These are phyloP conservation scores for Chascanopsetta lugubris DNA, from an alignment of 2,113 vertebrate species.

Conservation along the genomic window DNA sequence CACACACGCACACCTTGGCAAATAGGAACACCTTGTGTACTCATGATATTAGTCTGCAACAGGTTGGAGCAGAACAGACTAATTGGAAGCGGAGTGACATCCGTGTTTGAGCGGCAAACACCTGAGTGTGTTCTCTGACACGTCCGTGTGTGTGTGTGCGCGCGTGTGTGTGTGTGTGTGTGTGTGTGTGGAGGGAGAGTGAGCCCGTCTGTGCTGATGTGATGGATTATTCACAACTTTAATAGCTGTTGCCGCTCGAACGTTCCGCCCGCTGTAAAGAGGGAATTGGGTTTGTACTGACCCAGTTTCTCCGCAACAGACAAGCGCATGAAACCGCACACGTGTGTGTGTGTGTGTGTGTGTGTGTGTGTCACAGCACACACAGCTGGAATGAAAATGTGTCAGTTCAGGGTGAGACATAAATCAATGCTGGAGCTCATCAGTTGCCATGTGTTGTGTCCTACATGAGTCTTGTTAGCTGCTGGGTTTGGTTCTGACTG, in stretches of 20 bases:
- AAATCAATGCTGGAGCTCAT: constrained; percentile 50
- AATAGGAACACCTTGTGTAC: constrained; percentile 16
- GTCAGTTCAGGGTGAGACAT: constrained; percentile 39
- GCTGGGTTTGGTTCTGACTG: constrained; percentile 25
- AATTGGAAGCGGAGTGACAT: constrained; percentile 28
- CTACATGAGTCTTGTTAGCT: constrained; percentile 48
- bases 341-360: too few species aligned
- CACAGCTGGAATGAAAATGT: constrained; percentile 11
- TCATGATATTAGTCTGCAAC: constrained; percentile 31
- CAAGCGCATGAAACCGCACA: constrained; percentile 2
- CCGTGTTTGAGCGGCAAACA: constrained; percentile 21
- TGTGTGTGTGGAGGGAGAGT: background rate
- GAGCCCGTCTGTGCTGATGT: constrained; percentile 24
- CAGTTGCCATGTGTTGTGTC: constrained; percentile 63
- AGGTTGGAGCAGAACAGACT: constrained; percentile 24
- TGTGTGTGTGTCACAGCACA: background rate
- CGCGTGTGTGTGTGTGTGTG: background rate
- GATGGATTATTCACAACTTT: constrained; percentile 70
- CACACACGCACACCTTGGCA: too few species aligned
- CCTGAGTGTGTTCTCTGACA: constrained; percentile 13
- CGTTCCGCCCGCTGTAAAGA: constrained; percentile 30
- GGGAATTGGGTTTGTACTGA: constrained; percentile 61
- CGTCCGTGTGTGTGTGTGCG: background rate
- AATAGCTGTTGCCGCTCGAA: constrained; percentile 57
- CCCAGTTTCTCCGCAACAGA: constrained; percentile 65